phyloP scores from a whole-genome alignment of 2,797 vertebrate genomes.

The Coilia nasus region DNA sequence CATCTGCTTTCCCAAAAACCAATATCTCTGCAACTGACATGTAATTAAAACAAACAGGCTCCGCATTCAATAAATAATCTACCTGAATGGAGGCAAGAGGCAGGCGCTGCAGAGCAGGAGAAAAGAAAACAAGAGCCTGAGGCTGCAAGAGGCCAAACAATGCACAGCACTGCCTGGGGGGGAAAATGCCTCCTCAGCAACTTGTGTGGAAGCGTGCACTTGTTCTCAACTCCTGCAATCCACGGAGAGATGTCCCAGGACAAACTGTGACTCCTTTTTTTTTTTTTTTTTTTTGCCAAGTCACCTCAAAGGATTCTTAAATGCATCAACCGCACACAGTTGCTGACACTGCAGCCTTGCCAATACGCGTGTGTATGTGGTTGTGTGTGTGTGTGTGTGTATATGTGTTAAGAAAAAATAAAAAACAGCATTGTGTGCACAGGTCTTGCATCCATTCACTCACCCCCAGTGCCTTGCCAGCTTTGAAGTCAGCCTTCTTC shows the following conservation, averaged over 20 bases:
- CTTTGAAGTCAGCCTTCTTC: constrained; percentile 97
- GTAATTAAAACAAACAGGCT: background rate
- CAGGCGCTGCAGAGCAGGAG: background rate
- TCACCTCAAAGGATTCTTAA: background rate
- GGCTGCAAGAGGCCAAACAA: background rate
- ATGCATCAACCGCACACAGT: background rate
- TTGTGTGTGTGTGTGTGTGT: background rate
- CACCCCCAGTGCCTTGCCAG: constrained; percentile 91
- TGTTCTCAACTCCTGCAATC: background rate
- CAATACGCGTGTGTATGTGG: background rate
- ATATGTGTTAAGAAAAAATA: background rate
- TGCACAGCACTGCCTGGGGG: background rate
- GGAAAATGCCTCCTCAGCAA: background rate
- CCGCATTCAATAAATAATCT: background rate
- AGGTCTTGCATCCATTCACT: constrained; percentile 50
- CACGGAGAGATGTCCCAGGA: background rate
- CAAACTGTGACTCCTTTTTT: background rate
- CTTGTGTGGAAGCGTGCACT: background rate
- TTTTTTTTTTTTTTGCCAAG: background rate
- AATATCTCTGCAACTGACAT: background rate
- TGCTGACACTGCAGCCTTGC: constrained; percentile 1
- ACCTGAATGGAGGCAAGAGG: background rate
- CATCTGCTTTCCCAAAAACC: background rate
- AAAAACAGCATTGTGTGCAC: too few relatives aligned
- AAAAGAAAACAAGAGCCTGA: background rate